phyloP scores from a whole-genome alignment of 2,113 vertebrate genomes.

The Dipodomys stephensi region DNA sequence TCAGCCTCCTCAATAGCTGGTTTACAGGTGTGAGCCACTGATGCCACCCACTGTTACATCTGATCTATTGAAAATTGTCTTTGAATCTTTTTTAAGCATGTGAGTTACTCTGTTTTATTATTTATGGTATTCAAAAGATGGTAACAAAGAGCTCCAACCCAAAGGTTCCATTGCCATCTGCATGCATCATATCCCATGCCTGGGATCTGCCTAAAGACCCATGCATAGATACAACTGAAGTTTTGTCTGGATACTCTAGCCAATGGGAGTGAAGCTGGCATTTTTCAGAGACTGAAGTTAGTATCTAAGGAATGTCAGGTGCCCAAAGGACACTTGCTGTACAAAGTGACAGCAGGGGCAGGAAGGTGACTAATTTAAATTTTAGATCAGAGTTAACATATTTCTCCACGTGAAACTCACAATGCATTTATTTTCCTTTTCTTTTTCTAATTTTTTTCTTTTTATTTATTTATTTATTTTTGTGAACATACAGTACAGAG shows the following conservation, averaged over 20 bases:
- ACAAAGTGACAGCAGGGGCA: slow-evolving; percentile 38
- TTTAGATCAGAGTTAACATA: slow-evolving; percentile 29
- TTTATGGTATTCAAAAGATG: not conserved
- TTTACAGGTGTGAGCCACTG: too few species aligned
- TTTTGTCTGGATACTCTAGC: not conserved
- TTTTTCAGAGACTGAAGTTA: not conserved
- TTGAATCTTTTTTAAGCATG: slow-evolving; percentile 47
- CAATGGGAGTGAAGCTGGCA: not conserved
- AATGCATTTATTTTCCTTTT: not conserved
- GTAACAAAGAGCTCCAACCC: not conserved
- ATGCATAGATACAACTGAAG: not conserved
- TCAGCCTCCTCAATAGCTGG: too few species aligned
- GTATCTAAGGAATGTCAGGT: not conserved
- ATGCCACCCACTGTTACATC: not conserved
- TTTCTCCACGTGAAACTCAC: not conserved
- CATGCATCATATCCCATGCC: not conserved
- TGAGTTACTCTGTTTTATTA: not conserved
- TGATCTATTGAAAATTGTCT: slow-evolving; percentile 3
- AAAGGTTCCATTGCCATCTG: not conserved
- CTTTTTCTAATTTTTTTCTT: too few species aligned
- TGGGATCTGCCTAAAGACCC: not conserved
- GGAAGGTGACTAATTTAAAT: slow-evolving; percentile 40
- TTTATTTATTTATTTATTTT: too few species aligned
- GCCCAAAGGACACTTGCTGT: not conserved
- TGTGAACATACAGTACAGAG: too few species aligned